These are phyloP conservation scores for Papilio aristodemus DNA, from an alignment of 1,140 invertebrate genomes.

Conservation along the genomic window DNA sequence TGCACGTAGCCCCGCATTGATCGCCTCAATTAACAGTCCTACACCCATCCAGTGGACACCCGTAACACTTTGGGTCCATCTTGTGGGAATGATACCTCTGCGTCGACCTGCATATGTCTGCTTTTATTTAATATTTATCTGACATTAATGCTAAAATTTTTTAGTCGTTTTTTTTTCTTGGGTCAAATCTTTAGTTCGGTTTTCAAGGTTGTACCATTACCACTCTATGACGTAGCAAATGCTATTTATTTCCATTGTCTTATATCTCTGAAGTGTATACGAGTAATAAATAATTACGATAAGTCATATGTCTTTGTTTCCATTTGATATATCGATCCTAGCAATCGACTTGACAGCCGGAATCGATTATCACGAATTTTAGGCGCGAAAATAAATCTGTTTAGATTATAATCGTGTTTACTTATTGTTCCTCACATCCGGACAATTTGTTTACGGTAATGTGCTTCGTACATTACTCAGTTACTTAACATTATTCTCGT, in stretches of 20 bases:
- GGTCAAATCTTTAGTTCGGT: neutral
- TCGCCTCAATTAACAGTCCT: no score
- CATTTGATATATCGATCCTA: conserved; percentile 38
- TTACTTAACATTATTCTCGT: conserved; percentile 25
- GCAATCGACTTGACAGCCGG: conserved; percentile 35
- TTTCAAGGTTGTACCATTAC: neutral
- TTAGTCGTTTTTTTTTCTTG: neutral
- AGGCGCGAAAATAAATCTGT: conserved; percentile 36
- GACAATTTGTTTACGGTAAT: conserved; percentile 28
- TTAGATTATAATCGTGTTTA: conserved; percentile 25
- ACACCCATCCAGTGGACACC: no score
- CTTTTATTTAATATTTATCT: no score
- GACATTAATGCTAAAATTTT: no score
- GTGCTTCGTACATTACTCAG: conserved; percentile 24
- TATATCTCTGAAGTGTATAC: neutral
- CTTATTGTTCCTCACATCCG: conserved; percentile 29
- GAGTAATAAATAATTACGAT: conserved; percentile 24
- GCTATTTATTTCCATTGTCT: neutral
- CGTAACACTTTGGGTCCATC: no score
- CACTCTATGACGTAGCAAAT: neutral
- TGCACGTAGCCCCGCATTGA: no score
- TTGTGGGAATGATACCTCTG: no score
- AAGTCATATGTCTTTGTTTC: conserved; percentile 34
- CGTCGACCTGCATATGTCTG: no score
- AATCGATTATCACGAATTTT: conserved; percentile 37